Conservation (phyloP, 2,113 vertebrate species). For the Tricholaema leucomelas region DNA sequence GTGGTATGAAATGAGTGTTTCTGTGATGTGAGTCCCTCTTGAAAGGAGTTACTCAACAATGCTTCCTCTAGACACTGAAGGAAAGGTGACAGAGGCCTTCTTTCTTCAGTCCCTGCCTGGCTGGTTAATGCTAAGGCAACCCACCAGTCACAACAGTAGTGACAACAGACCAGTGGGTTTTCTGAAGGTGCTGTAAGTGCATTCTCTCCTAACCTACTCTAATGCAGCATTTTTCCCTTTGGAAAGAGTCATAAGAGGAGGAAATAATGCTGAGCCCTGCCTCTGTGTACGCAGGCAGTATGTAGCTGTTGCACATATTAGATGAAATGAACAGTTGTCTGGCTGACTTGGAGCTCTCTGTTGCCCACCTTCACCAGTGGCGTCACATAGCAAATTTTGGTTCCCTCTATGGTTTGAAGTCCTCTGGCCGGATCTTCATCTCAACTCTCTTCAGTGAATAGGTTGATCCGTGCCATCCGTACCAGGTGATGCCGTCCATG, state of each 20-base stretch:
- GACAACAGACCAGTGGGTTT: neutral
- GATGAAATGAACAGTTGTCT: neutral
- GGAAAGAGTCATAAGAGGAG: conserved; percentile 1
- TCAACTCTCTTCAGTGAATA: conserved; percentile 94
- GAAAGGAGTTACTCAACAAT: neutral
- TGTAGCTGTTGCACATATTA: neutral
- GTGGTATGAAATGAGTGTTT: neutral
- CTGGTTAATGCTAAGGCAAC: neutral
- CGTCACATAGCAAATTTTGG: neutral
- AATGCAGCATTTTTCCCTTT: neutral
- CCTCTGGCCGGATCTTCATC: conserved; percentile 94
- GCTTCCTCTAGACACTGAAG: neutral
- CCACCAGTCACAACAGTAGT: neutral
- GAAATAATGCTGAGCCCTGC: neutral
- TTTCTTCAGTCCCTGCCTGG: neutral
- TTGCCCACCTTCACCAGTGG: neutral
- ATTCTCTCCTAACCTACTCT: conserved; percentile 9
- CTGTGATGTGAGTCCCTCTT: neutral
- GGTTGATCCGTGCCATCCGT: conserved; percentile 91
- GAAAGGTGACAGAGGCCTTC: neutral
- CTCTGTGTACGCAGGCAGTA: neutral
- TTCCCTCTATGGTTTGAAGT: conserved; percentile 75
- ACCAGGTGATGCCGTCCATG: conserved; percentile 95
- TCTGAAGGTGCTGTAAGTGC: conserved; percentile 12
- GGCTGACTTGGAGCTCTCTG: neutral